Evolutionary conservation across 2,113 vertebrate genomes (phyloP), one percentile per base, ranked within the genome.

Genomic region (Scytalopus superciliaris): DNA sequence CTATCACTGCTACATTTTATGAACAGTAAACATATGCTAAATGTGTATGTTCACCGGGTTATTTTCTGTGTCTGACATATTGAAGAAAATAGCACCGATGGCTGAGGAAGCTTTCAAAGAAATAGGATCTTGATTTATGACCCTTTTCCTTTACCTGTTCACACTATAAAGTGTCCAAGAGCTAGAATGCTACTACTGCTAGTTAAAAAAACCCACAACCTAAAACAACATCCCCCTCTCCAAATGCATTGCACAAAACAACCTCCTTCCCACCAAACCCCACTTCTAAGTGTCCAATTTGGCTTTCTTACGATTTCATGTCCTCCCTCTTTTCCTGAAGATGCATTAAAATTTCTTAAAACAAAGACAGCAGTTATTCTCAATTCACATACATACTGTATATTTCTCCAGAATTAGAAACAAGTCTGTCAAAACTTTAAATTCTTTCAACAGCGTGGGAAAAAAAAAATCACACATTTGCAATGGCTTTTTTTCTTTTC

Each of bases 161-260:
- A 28, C 14, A 1, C 16, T 84, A 8, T 22, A n/a, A 33, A 49
- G n/a, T 27, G 35, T 50, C 35, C 16, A 62, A 44, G 62, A 73
- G 23, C 24, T 60, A 3, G 35, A 9, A 31, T 59, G 7, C 30
- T 72, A 4, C 42, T 74, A 17, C 31, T 70, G 16, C 12, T 40
- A 31, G 19, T 60, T 64, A 42, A 84, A 55, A 47, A 73, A 73
- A 15, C 35, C 60, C 63, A 11, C 12, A 45, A 52, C 14, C 7
- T 6, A 4, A 60, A 47, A 24, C 5, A 45, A 10, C 33, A 40
- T 3, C 3, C 2, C 25, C 37, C 16, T 1, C 18, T 12, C 35
- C 19, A 69, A 68, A 18, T 9, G 33, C 37, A 79, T 12, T 2
- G 4, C 28, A 53, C n/a, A 45, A 53, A 76, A 13, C 12, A 25